Evolutionary conservation across 2,797 vertebrate species (phyloP).

Genomic region (Carduelis carduelis): DNA sequence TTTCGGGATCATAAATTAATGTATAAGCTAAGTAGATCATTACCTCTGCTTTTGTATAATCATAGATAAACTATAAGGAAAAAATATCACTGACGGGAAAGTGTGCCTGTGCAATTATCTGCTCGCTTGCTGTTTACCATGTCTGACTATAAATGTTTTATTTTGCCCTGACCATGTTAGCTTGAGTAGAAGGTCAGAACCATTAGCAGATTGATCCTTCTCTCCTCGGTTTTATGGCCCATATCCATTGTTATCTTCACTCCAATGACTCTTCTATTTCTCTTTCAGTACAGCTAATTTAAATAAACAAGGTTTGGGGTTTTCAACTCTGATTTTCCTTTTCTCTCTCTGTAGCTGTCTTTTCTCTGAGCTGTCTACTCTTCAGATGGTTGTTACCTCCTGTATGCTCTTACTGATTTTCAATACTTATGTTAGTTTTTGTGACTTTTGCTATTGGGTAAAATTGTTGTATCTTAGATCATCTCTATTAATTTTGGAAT

Average conservation of each 20-base stretch:
- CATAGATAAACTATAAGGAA: not conserved
- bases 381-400: not conserved
- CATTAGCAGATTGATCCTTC: slow-evolving; percentile 44
- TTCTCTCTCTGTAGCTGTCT: not conserved
- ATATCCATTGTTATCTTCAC: slow-evolving; percentile 17
- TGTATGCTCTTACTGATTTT: not conserved
- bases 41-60: not conserved
- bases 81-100: not conserved
- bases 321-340: not conserved
- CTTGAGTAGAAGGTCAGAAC: slow-evolving; percentile 24
- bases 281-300: slow-evolving; percentile 25
- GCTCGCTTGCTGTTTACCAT: not conserved
- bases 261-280: not conserved
- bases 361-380: not conserved
- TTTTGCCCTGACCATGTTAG: slow-evolving; percentile 6
- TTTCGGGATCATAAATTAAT: not conserved
- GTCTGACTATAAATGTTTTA: slow-evolving; percentile 36
- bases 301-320: slow-evolving; percentile 14
- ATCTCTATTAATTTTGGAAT: not conserved
- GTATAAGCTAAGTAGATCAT: not conserved
- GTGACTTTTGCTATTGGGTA: not conserved
- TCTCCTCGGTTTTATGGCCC: not conserved
- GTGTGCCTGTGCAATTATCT: slow-evolving; percentile 28
- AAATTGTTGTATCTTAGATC: not conserved
- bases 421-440: not conserved